These are phyloP conservation scores for Lithophane ornitopus DNA, from an alignment of 2,888 invertebrate species.

Conservation along the genomic window DNA sequence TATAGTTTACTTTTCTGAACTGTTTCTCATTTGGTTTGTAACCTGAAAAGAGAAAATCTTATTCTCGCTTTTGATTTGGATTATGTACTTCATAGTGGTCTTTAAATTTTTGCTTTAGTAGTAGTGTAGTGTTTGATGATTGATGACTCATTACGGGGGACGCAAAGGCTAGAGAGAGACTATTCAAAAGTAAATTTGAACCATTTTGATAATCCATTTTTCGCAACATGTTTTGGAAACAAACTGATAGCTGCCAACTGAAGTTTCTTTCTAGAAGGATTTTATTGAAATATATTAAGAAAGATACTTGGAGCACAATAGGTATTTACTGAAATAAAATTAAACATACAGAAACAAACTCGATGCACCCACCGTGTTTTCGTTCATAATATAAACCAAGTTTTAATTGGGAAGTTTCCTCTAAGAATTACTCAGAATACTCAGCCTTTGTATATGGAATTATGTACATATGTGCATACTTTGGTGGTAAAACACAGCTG, in stretches of 20 bases:
- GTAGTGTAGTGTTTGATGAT: not conserved
- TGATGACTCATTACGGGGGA: not conserved
- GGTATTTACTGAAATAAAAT: conserved; percentile 4
- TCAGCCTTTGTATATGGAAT: not conserved
- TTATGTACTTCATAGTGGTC: not conserved
- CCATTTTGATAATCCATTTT: not conserved
- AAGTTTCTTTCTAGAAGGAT: conserved; percentile 5
- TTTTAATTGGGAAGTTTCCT: conserved; percentile 28
- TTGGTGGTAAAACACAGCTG: not conserved
- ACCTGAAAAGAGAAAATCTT: conserved; percentile 13
- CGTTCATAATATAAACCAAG: conserved; percentile 27
- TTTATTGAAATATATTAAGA: conserved; percentile 1
- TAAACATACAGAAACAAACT: conserved; percentile 15
- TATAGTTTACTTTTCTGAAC: conserved; percentile 27
- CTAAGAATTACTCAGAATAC: conserved; percentile 23
- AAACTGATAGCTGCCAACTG: not conserved
- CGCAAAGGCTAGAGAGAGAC: not conserved
- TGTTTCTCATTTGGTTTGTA: conserved; percentile 13
- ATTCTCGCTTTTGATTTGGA: not conserved
- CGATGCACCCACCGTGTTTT: conserved; percentile 7
- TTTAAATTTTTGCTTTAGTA: not conserved
- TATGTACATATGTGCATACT: not conserved
- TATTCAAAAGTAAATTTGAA: not conserved
- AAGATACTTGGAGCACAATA: not conserved
- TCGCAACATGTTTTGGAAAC: conserved; percentile 1